Evolutionary conservation across 2,888 invertebrate species (phyloP).

Genomic region (Syritta pipiens): DNA sequence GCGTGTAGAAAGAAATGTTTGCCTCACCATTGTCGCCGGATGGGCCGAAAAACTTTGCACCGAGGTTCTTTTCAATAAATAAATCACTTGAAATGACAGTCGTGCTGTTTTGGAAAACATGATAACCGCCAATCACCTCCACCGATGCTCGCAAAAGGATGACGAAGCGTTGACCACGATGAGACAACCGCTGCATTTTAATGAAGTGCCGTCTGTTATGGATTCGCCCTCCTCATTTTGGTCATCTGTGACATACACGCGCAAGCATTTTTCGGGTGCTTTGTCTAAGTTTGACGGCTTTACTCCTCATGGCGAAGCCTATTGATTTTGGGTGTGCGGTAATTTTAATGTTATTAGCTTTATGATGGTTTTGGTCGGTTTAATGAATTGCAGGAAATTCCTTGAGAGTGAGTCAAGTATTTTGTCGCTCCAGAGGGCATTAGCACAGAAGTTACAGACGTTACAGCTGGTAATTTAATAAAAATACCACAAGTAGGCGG

Average conservation of each 20-base stretch:
- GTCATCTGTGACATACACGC: slow-evolving; percentile 29
- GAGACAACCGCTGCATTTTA: slow-evolving; percentile 23
- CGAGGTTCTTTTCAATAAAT: background rate
- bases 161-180: slow-evolving; percentile 4
- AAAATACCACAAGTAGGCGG: too few relatives aligned
- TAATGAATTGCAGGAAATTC: too few relatives aligned
- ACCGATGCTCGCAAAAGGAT: slow-evolving; percentile 6
- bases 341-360: slow-evolving; percentile 16
- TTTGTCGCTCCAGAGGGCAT: too few relatives aligned
- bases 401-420: too few relatives aligned
- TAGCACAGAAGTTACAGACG: too few relatives aligned
- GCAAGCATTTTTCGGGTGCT: slow-evolving; percentile 8
- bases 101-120: slow-evolving; percentile 1
- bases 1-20: too few relatives aligned
- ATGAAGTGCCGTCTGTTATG: slow-evolving; percentile 5
- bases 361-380: too few relatives aligned
- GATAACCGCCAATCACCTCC: background rate
- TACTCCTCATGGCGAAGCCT: slow-evolving; percentile 3
- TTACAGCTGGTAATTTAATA: too few relatives aligned
- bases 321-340: slow-evolving; percentile 24
- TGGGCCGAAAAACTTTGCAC: background rate
- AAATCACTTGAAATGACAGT: slow-evolving; percentile 15
- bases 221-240: slow-evolving; percentile 6
- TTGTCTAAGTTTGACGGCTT: slow-evolving; percentile 3
- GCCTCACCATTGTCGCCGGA: too few relatives aligned